Base-by-base conservation (phyloP, 2,888 invertebrate genomes). In the Sinelater perroti region DNA sequence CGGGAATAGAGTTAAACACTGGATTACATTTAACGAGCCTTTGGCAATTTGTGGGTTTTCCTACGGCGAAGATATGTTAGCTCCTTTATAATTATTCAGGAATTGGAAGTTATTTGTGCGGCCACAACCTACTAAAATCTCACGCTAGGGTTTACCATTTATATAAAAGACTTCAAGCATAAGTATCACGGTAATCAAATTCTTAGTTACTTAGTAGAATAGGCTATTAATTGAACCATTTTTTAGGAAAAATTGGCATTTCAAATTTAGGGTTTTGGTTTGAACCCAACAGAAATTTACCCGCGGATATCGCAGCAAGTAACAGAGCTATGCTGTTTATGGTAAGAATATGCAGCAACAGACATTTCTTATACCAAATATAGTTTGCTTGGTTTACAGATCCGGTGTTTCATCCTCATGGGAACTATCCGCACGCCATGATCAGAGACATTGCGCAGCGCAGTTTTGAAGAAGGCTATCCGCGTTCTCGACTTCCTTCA, bases 101-200 rank as follows among this genome's bases (percentile, higher is more conserved):
- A 24, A 5, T 82, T 10, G 84, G 81, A 0, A 83, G 83, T 46
- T 90, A 90, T 73, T 71, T 83, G 42, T 87, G 86, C 58, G 79
- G 79, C 1, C 87, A 88, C 70, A 85, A 86, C 67, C 75, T 85
- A 50, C 72, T 61, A 6, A 31, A 42, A 47, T 76, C 81, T 0
- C 82, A 83, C 65, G 76, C 76, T 0, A 62, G 60, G 28, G 72
- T 64, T 3, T 76, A 75, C 50, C 70, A 70, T 46, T 68, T 77
- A 17, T 77, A 77, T 57, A 65, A 36, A 60, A 2, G 67, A 71
- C 33, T 82, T 75, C 62, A 72, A 70, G 18, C 1, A 55, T 0
- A 33, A 11, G 0, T 71, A 75, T 18, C 62, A 69, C 7, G 78
- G 78, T 62, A 38, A 1, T 16, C 3, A 8, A 8, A 35, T 35